Conservation (phyloP, 2,888 invertebrate genomes). For the Heteropelma amictum region DNA sequence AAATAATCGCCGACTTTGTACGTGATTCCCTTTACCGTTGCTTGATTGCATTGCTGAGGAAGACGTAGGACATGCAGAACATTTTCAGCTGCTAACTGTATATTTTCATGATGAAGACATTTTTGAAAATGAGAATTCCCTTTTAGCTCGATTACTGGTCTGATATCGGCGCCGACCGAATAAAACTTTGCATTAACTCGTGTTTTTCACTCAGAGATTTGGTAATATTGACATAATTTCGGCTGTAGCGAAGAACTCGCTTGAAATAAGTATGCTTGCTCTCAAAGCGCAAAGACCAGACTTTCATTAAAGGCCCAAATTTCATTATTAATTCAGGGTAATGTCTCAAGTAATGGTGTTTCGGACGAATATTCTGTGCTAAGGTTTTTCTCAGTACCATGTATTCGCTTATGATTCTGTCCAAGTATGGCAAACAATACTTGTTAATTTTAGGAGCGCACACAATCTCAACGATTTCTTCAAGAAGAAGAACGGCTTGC, state of each 20-base stretch:
- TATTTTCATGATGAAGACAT: conserved; percentile 11
- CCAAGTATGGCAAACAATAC: conserved; percentile 22
- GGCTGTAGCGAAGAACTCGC: neutral
- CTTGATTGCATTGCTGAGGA: conserved; percentile 32
- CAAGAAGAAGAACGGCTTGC: conserved; percentile 34
- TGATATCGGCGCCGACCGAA: conserved; percentile 32
- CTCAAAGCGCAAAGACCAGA: conserved; percentile 54
- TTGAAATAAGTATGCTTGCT: conserved; percentile 55
- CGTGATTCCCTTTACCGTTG: conserved; percentile 20
- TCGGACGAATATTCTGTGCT: conserved; percentile 40
- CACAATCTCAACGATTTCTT: conserved; percentile 50
- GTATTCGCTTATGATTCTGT: conserved; percentile 39
- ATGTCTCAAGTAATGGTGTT: conserved; percentile 54
- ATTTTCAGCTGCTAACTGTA: conserved; percentile 23
- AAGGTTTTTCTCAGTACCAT: conserved; percentile 36
- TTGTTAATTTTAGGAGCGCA: conserved; percentile 42
- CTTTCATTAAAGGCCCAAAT: conserved; percentile 54
- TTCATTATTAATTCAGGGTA: conserved; percentile 45
- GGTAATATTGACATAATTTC: conserved; percentile 32
- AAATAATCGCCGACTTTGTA: conserved; percentile 35
- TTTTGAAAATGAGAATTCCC: conserved; percentile 1
- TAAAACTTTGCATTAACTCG: conserved; percentile 40
- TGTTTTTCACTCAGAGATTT: conserved; percentile 47
- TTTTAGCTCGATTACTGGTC: neutral
- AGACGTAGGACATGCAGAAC: too few species aligned